A percentile compares a stretch with the other conserved stretches of the same genome.
These are phyloP conservation scores for human (Homo sapiens) DNA, from an alignment of 2,113 vertebrate genomes.

Conservation along the genomic window GRCh38 chr9:73084001-73084500, in stretches of 20 bases:
- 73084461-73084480: background rate
- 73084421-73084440: accelerated
- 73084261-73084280: background rate
- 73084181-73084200: background rate
- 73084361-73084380: background rate
- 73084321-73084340: background rate
- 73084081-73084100: background rate
- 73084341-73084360: background rate
- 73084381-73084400: background rate
- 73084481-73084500: background rate
- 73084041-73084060: background rate
- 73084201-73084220: background rate
- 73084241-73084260: background rate
- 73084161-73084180: background rate
- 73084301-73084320: background rate
- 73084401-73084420: background rate
- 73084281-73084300: background rate
- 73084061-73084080: background rate
- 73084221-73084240: background rate
- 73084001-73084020: background rate
- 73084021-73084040: background rate
- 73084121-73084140: background rate
- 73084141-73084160: background rate
- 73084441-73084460: background rate
- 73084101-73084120: background rate